Percentiles rank a stretch among this genome's conserved stretches.
Conservation (phyloP, 2,113 vertebrate species). For the Pygoscelis adeliae region DNA sequence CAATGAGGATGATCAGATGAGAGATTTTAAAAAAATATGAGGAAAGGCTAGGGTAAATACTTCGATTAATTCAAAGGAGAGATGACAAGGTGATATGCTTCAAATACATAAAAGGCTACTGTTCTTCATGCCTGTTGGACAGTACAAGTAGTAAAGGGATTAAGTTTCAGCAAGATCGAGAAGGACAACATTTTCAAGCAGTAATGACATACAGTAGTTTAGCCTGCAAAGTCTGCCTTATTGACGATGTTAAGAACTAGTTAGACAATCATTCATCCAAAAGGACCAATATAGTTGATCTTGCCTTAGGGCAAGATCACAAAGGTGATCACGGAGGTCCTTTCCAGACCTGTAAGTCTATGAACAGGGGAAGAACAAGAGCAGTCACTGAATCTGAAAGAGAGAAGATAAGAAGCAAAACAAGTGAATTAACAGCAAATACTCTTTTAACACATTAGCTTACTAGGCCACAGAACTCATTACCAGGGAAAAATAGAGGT, state of each 20-base stretch:
- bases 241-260: not conserved
- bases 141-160: not conserved
- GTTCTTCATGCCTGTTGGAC: not conserved
- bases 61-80: not conserved
- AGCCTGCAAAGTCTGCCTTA: not conserved
- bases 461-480: slow-evolving; percentile 15
- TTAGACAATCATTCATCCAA: not conserved
- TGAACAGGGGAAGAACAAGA: not conserved
- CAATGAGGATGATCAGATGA: not conserved
- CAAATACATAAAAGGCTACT: not conserved
- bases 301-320: not conserved
- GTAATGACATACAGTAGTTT: not conserved
- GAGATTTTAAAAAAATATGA: not conserved
- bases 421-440: slow-evolving; percentile 6
- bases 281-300: not conserved
- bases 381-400: slow-evolving; percentile 3
- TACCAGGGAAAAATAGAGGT: slow-evolving; percentile 1
- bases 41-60: not conserved
- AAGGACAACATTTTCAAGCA: not conserved
- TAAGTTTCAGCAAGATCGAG: not conserved
- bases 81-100: not conserved
- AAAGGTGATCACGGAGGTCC: not conserved
- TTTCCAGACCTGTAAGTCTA: not conserved
- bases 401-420: not conserved
- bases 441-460: not conserved